Evolutionary conservation across 2,113 vertebrate species (phyloP).

Genomic region (Carassius gibelio): DNA sequence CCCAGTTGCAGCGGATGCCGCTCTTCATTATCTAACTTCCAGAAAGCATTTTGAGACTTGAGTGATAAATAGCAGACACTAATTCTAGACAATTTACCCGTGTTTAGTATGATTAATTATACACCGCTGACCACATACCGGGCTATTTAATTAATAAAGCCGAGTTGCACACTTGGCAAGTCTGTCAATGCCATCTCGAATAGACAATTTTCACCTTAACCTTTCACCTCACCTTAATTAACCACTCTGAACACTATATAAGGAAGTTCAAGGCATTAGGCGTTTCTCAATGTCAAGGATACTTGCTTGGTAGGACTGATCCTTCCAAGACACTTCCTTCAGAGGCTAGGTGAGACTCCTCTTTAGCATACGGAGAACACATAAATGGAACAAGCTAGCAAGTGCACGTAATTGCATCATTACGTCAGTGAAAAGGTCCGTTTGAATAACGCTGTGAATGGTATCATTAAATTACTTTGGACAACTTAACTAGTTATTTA

Average conservation of each 20-base stretch:
- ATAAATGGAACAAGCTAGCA: too few relatives aligned
- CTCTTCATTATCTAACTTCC: conserved; percentile 48
- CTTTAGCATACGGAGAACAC: too few relatives aligned
- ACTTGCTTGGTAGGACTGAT: too few relatives aligned
- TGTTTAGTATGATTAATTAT: conserved; percentile 54
- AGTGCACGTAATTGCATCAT: too few relatives aligned
- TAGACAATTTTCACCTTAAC: neutral
- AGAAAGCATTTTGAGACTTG: conserved; percentile 34
- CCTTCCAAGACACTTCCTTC: too few relatives aligned
- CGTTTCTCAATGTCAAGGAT: too few relatives aligned
- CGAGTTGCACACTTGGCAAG: conserved; percentile 22
- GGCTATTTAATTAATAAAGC: conserved; percentile 47
- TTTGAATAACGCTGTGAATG: too few relatives aligned
- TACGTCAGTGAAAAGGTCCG: too few relatives aligned
- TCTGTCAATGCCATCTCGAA: conserved; percentile 23
- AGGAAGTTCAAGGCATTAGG: neutral
- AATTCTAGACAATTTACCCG: conserved; percentile 47
- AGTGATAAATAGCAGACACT: conserved; percentile 15
- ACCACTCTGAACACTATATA: neutral
- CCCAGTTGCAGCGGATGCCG: neutral
- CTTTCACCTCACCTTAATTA: too few relatives aligned
- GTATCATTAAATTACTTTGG: too few relatives aligned
- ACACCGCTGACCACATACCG: conserved; percentile 45
- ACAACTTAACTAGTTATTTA: too few relatives aligned
- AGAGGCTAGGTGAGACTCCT: too few relatives aligned